These are phyloP conservation scores for Anhinga anhinga DNA, from an alignment of 2,113 vertebrate species.

Conservation along the genomic window DNA sequence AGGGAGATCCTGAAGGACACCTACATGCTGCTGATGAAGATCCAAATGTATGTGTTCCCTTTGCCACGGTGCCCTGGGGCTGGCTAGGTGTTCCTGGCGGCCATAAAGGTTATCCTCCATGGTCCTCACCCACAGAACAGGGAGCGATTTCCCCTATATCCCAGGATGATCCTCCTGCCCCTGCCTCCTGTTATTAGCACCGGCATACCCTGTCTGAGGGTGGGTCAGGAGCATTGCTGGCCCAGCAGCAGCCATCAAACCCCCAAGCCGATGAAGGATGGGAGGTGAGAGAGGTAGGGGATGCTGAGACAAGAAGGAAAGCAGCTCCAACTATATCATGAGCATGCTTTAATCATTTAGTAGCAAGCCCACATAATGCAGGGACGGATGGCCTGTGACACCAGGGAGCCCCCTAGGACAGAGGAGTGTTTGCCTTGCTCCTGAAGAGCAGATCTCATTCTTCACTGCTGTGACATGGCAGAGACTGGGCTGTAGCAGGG, in stretches of 20 bases:
- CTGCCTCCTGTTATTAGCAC: background rate
- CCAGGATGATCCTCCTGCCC: background rate
- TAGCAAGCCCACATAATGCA: background rate
- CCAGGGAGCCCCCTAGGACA: background rate
- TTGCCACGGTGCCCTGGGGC: background rate
- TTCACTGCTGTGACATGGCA: background rate
- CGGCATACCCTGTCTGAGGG: background rate
- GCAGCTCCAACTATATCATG: background rate
- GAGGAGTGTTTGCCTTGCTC: background rate
- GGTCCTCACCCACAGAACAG: background rate
- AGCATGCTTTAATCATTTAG: background rate
- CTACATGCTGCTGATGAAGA: constrained; percentile 88
- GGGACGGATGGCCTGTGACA: background rate
- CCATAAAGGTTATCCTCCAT: background rate
- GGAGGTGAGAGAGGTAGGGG: background rate
- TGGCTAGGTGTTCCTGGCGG: background rate
- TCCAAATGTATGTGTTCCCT: constrained; percentile 82
- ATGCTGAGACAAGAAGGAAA: background rate
- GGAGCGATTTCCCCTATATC: background rate
- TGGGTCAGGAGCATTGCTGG: background rate
- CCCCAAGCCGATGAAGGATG: background rate
- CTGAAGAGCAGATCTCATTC: background rate
- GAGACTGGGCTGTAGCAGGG: background rate
- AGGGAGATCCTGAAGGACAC: constrained; percentile 78
- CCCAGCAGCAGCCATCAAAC: background rate